Evolutionary conservation across 92 coral and sea anemone species (phyloP).

Genomic region (Anthopleura xanthogrammica): DNA sequence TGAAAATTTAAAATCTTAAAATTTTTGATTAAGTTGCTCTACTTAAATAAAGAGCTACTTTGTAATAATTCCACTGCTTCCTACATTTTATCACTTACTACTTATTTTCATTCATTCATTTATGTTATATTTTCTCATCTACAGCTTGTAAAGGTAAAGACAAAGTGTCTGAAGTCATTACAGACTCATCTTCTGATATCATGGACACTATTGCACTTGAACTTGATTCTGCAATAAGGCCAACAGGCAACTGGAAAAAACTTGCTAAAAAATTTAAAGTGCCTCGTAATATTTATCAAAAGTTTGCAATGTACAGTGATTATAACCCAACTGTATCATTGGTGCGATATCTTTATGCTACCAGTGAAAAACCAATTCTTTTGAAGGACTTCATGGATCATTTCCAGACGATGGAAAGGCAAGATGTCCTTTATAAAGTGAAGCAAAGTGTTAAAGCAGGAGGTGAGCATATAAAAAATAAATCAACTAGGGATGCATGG

Average conservation of each 20-base stretch:
- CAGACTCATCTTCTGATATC: not conserved
- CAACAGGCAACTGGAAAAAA: constrained; percentile 12
- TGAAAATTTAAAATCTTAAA: too few species aligned
- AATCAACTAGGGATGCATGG: too few species aligned
- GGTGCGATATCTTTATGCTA: constrained; percentile 1
- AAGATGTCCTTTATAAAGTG: constrained; percentile 3
- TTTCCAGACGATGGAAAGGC: constrained; percentile 7
- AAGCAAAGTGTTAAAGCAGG: too few species aligned
- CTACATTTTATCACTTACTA: too few species aligned
- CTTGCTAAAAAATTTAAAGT: constrained; percentile 8
- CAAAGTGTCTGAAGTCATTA: constrained; percentile 26
- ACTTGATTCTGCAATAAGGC: constrained; percentile 12
- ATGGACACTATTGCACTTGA: constrained; percentile 1
- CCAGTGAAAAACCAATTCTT: not conserved
- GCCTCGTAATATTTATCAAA: not conserved
- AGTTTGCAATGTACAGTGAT: constrained; percentile 20
- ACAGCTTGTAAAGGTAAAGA: not conserved
- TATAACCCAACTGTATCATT: constrained; percentile 19
- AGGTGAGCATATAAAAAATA: too few species aligned
- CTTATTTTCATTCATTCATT: too few species aligned
- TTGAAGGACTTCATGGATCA: not conserved
- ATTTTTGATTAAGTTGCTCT: too few species aligned
- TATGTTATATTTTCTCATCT: not conserved
- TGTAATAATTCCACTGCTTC: too few species aligned
- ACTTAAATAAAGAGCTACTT: too few species aligned